Percentiles rank a stretch among this genome's conserved stretches.
These are phyloP conservation scores for Pherbina coryleti DNA, from an alignment of 2,888 invertebrate species.

Conservation along the genomic window DNA sequence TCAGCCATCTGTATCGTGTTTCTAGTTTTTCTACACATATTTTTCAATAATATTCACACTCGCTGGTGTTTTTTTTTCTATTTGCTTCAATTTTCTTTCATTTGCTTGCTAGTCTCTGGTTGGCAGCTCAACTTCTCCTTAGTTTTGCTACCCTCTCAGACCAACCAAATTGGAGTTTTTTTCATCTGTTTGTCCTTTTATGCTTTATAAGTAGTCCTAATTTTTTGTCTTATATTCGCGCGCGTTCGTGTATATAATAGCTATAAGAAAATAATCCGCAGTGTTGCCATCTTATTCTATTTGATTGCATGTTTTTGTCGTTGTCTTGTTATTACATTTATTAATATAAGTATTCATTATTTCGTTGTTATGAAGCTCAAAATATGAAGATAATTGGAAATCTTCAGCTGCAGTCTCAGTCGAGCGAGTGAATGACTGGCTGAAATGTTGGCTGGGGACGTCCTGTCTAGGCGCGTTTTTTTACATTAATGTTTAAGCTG, in stretches of 20 bases:
- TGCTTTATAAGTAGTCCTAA: background rate
- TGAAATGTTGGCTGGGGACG: conserved; percentile 49
- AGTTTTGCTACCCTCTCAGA: background rate
- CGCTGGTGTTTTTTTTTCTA: background rate
- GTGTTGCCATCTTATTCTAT: conserved; percentile 21
- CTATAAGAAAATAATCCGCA: background rate
- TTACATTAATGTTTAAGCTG: background rate
- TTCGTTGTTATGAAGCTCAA: conserved; percentile 20
- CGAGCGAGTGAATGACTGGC: background rate
- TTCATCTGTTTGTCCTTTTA: background rate
- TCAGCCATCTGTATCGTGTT: background rate
- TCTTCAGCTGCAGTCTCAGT: conserved; percentile 36
- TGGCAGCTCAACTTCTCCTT: conserved; percentile 20
- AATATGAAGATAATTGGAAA: conserved; percentile 53
- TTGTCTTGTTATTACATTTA: conserved; percentile 15
- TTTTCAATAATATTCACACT: background rate
- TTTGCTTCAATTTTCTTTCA: background rate
- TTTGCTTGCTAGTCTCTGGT: background rate
- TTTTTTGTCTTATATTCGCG: conserved; percentile 13
- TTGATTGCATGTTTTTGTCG: conserved; percentile 6
- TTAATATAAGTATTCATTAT: background rate
- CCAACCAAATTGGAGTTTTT: background rate
- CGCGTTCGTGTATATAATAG: conserved; percentile 8
- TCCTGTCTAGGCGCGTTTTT: conserved; percentile 55
- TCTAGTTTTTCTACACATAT: background rate